Percentiles rank a stretch among this genome's conserved stretches.
Evolutionary conservation across 2,797 vertebrate genomes (phyloP).

Genomic region (Mus spretus): DNA sequence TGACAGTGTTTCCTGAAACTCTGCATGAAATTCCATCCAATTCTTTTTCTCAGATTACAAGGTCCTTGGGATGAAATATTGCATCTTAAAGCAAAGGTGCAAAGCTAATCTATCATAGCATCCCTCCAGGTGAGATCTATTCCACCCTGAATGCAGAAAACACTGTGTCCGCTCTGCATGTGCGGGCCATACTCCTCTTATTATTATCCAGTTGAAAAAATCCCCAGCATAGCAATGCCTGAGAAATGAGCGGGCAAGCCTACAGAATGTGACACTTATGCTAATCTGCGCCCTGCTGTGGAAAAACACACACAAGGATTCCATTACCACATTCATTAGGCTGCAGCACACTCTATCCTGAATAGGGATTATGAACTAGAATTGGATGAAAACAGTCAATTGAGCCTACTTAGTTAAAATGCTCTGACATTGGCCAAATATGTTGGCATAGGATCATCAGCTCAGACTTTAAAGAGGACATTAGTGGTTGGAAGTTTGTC

Average conservation of each 20-base stretch:
- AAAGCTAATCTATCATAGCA: conserved; percentile 86
- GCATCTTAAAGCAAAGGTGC: conserved; percentile 84
- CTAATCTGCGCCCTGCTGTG: conserved; percentile 96
- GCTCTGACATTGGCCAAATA: conserved; percentile 91
- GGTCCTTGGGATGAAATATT: conserved; percentile 81
- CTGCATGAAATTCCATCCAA: conserved; percentile 85
- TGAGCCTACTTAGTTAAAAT: conserved; percentile 89
- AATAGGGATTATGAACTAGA: conserved; percentile 91
- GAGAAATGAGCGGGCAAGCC: conserved; percentile 90
- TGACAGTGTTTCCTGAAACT: conserved; percentile 85
- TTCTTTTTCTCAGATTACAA: conserved; percentile 85
- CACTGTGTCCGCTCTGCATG: conserved; percentile 79
- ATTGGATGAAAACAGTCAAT: conserved; percentile 89
- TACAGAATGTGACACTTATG: conserved; percentile 95
- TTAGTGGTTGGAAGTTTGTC: not conserved
- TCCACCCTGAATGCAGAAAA: conserved; percentile 85
- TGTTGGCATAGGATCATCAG: conserved; percentile 82
- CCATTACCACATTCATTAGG: conserved; percentile 96
- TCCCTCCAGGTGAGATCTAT: conserved; percentile 88
- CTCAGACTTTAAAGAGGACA: conserved; percentile 75
- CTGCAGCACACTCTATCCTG: conserved; percentile 93
- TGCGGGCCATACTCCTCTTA: conserved; percentile 86
- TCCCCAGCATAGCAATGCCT: conserved; percentile 87
- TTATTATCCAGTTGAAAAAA: conserved; percentile 88
- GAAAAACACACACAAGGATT: conserved; percentile 95